Evolutionary conservation across 2,113 vertebrate species (phyloP).

Genomic region (Callospermophilus lateralis): DNA sequence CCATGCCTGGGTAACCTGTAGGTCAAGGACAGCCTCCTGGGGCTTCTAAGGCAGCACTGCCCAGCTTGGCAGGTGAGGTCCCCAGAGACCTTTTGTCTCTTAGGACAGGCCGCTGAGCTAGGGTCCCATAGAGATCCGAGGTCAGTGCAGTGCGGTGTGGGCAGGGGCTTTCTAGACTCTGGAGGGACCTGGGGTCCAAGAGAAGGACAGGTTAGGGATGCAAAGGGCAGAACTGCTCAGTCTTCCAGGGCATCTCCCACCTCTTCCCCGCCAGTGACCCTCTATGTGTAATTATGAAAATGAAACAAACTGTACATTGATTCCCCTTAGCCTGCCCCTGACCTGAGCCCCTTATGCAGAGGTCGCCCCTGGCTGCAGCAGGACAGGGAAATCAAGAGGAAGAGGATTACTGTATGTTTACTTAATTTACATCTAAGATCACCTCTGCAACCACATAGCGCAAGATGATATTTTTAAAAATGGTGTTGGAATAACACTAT

Average conservation of each 20-base stretch:
- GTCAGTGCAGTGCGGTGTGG: rapidly evolving
- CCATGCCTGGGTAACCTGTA: conserved; percentile 76
- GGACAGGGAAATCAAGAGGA: neutral
- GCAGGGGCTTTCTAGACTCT: neutral
- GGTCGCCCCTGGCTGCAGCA: too few relatives aligned
- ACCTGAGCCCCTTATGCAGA: too few relatives aligned
- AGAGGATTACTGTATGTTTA: neutral
- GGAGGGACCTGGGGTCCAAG: rapidly evolving
- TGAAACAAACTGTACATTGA: neutral
- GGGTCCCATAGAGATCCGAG: neutral
- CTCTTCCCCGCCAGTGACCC: neutral
- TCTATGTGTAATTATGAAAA: neutral
- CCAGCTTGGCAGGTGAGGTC: neutral
- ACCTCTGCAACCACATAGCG: neutral
- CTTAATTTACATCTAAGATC: neutral
- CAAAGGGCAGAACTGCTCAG: neutral
- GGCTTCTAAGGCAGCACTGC: conserved; percentile 88
- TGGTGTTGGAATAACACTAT: neutral
- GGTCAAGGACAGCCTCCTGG: too few relatives aligned
- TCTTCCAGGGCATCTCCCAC: neutral
- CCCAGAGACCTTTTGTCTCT: neutral
- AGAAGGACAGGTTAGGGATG: too few relatives aligned
- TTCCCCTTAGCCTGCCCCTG: neutral
- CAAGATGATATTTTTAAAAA: neutral
- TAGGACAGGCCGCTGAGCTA: too few relatives aligned